Conservation (phyloP, 2,888 invertebrate genomes). For the Hemaris fuciformis region DNA sequence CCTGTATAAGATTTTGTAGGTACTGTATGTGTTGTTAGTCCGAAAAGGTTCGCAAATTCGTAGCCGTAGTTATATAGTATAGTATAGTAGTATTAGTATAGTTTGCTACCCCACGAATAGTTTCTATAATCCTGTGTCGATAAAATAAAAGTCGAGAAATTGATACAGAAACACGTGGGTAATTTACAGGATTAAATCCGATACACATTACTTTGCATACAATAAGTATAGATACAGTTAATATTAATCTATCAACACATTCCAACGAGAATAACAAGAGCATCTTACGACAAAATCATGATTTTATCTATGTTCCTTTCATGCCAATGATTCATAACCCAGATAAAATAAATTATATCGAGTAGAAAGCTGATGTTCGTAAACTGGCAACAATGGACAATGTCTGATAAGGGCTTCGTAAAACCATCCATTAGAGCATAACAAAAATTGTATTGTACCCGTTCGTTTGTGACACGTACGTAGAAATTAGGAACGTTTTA, state of each 20-base stretch:
- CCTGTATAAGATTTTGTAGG: background rate
- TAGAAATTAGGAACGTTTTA: background rate
- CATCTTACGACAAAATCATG: background rate
- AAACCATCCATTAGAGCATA: constrained; percentile 29
- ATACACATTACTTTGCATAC: background rate
- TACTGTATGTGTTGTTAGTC: background rate
- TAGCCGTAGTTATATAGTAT: too few relatives aligned
- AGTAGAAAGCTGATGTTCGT: background rate
- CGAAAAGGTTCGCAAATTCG: too few relatives aligned
- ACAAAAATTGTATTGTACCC: constrained; percentile 31
- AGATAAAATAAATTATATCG: constrained; percentile 14
- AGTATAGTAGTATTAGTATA: too few relatives aligned
- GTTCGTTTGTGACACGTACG: background rate
- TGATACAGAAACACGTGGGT: too few relatives aligned
- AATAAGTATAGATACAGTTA: background rate
- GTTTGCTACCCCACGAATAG: too few relatives aligned
- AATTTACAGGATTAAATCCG: too few relatives aligned
- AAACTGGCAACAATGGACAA: constrained; percentile 21
- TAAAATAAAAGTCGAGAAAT: too few relatives aligned
- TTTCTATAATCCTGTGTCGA: too few relatives aligned
- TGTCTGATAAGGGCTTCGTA: constrained; percentile 29
- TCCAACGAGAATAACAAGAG: background rate
- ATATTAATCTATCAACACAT: background rate
- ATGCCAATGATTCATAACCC: constrained; percentile 11
- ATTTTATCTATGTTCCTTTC: constrained; percentile 3